phyloP scores from a whole-genome alignment of 2,113 vertebrate genomes.

The Coregonus clupeaformis region DNA sequence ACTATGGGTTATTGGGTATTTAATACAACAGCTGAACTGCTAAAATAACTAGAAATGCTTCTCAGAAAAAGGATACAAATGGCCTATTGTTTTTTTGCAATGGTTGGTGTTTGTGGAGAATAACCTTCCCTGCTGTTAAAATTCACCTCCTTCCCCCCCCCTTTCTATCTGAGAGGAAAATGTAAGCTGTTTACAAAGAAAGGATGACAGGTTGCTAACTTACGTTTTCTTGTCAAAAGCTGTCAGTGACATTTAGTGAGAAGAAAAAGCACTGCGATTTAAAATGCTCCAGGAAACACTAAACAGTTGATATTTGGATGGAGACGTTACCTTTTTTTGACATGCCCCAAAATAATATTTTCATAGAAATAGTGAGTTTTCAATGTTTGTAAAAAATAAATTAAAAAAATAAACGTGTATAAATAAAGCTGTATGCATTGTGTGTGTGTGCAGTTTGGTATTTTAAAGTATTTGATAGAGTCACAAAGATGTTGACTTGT shows the following conservation, averaged over 20 bases:
- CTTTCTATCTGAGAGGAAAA: slow-evolving; percentile 63
- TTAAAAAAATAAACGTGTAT: no score
- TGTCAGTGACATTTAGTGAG: slow-evolving; percentile 82
- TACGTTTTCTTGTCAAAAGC: slow-evolving; percentile 80
- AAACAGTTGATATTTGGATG: slow-evolving; percentile 39
- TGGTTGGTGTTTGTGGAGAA: slow-evolving; percentile 64
- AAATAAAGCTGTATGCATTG: no score
- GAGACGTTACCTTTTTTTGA: slow-evolving; percentile 43
- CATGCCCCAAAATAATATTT: neutral
- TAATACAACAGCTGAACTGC: neutral
- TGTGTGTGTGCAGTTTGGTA: no score
- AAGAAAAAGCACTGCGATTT: slow-evolving; percentile 66
- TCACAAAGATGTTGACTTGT: no score
- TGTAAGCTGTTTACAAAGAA: slow-evolving; percentile 77
- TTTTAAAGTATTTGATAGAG: no score
- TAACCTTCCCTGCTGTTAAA: slow-evolving; percentile 67
- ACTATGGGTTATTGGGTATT: neutral
- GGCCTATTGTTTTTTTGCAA: no score
- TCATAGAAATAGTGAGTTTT: no score
- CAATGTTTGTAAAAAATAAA: no score
- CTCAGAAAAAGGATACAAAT: neutral
- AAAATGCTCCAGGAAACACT: slow-evolving; percentile 52
- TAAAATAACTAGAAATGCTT: neutral
- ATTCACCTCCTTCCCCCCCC: slow-evolving; percentile 61
- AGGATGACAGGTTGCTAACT: slow-evolving; percentile 78